Conservation (phyloP, 2,797 vertebrate genomes). For the Dipus sagitta region DNA sequence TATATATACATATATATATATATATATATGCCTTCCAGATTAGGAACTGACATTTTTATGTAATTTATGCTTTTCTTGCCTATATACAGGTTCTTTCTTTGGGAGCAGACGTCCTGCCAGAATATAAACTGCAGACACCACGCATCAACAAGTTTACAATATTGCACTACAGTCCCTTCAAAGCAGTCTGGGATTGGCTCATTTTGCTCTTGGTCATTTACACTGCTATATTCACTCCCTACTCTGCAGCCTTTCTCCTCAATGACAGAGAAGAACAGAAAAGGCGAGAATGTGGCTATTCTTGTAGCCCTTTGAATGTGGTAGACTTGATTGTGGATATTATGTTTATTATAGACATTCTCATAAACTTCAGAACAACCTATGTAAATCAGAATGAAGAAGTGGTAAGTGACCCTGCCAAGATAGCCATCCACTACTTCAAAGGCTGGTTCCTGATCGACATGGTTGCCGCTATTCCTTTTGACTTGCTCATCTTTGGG, state of each 20-base stretch:
- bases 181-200: constrained; percentile 99
- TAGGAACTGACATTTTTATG: constrained; percentile 63
- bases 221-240: constrained; percentile 98
- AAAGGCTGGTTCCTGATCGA: constrained; percentile 99
- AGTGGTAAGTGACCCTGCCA: constrained; percentile 98
- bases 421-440: constrained; percentile 99
- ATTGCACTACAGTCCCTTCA: constrained; percentile 99
- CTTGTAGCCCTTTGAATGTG: constrained; percentile 97
- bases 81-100: constrained; percentile 95
- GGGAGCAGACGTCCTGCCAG: constrained; percentile 97
- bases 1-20: background rate
- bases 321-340: constrained; percentile 99
- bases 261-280: constrained; percentile 97
- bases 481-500: constrained; percentile 99
- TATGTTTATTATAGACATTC: constrained; percentile 99
- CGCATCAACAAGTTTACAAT: constrained; percentile 99
- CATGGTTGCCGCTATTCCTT: constrained; percentile 99
- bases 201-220: constrained; percentile 98
- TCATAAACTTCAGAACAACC: constrained; percentile 99
- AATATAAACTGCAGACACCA: constrained; percentile 98
- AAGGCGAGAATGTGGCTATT: constrained; percentile 96
- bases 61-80: constrained; percentile 46
- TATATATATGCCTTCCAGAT: background rate
- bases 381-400: constrained; percentile 99
- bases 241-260: constrained; percentile 98